These are phyloP conservation scores for Ashinkailepas kermadecensis DNA, from an alignment of 2,888 invertebrate species.

Conservation along the genomic window DNA sequence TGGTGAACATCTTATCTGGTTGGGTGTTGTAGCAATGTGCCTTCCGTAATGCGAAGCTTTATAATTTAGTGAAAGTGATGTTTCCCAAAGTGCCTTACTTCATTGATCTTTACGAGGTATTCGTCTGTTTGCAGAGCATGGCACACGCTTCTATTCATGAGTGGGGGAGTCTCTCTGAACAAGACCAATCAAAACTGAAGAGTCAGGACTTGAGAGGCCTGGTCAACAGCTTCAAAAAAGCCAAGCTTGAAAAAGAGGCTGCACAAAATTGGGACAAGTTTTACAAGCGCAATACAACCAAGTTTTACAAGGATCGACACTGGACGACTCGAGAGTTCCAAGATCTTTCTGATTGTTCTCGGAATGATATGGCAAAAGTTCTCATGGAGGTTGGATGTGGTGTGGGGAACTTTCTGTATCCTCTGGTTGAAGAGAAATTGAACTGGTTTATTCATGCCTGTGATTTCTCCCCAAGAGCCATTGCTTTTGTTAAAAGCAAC, in stretches of 20 bases:
- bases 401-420: slow-evolving; percentile 93
- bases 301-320: slow-evolving; percentile 90
- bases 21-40: no score
- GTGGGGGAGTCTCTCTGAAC: not conserved
- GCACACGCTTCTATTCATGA: not conserved
- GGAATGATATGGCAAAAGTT: slow-evolving; percentile 28
- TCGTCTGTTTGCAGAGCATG: not conserved
- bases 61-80: no score
- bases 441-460: slow-evolving; percentile 74
- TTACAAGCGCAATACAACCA: slow-evolving; percentile 86
- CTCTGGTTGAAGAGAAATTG: slow-evolving; percentile 69
- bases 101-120: not conserved
- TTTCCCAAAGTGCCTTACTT: no score
- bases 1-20: no score
- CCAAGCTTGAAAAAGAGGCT: slow-evolving; percentile 69
- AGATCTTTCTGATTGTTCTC: slow-evolving; percentile 53
- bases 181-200: slow-evolving; percentile 55
- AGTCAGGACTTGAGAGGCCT: slow-evolving; percentile 58
- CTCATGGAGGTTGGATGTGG: slow-evolving; percentile 62
- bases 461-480: slow-evolving; percentile 85
- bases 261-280: slow-evolving; percentile 92
- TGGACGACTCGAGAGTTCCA: slow-evolving; percentile 95
- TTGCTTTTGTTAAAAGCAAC: slow-evolving; percentile 67
- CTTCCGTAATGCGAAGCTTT: no score
- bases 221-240: slow-evolving; percentile 64